Base-by-base conservation (phyloP, 2,113 vertebrate genomes). In the Mesitornis unicolor region DNA sequence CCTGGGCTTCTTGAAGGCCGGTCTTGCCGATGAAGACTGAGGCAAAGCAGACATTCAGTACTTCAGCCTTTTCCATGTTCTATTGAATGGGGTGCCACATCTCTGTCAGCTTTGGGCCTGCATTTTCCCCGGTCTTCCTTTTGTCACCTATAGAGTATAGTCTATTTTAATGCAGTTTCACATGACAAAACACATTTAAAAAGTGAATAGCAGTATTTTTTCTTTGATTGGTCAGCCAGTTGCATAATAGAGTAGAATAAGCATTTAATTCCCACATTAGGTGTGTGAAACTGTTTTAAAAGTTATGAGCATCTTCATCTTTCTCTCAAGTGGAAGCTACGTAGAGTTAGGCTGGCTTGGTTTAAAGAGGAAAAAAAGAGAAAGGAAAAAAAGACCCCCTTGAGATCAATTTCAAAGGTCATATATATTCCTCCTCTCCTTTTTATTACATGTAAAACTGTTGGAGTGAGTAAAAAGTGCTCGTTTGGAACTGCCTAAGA, bases 381-480 rank as follows among this genome's bases (percentile, higher is more conserved):
- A 57, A 43, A 38, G 9, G 4, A 10, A 22, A 7, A 42, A 69
- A 35, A 74, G 10, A 61, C 19, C 11, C 86, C 42, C 70, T 87
- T 1, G 36, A 95, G 92, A 93, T 85, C 74, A 61, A 63, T 97
- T 94, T 85, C 75, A 64, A 65, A 96, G 96, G 75, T 86, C 67
- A 54, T 69, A 69, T 69, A 69, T 88, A 86, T 92, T 87, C 92
- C 47, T 94, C 67, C 67, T 83, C 48, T 94, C 25, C 67, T 7
- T 84, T 90, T 85, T 90, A 64, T 74, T 92, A 43, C 20, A 45
- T 80, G 88, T 88, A 93, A 80, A 95, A 88, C 79, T 16, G 11
- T n/a, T 80, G 59, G 79, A 90, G 85, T 88, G 85, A 84, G 71
- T 93, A 90, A 83, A 83, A 97, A 80, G 79, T 90, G 92, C 75